These are phyloP conservation scores for Dendrolimus houi DNA, from an alignment of 2,888 invertebrate genomes.

Conservation along the genomic window DNA sequence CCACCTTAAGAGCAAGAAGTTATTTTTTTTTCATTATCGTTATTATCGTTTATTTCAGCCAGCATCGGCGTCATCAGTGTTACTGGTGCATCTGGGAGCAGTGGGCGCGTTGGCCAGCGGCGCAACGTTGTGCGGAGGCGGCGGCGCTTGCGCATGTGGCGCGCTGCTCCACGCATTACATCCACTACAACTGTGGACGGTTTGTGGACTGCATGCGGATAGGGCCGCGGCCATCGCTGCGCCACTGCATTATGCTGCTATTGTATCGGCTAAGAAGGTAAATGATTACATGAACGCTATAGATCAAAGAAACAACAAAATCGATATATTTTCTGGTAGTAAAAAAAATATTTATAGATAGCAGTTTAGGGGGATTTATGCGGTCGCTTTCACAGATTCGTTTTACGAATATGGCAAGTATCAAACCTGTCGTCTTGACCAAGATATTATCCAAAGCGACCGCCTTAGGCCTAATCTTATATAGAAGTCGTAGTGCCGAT, in stretches of 20 bases:
- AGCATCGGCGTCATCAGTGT: slow-evolving; percentile 81
- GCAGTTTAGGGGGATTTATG: too few relatives aligned
- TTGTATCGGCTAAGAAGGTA: slow-evolving; percentile 84
- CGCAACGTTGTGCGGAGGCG: slow-evolving; percentile 80
- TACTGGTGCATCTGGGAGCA: slow-evolving; percentile 83
- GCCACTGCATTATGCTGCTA: slow-evolving; percentile 86
- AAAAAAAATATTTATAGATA: too few relatives aligned
- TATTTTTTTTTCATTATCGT: too few relatives aligned
- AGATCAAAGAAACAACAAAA: not conserved
- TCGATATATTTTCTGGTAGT: not conserved
- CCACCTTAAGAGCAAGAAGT: too few relatives aligned
- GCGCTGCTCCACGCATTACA: slow-evolving; percentile 83
- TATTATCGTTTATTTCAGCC: slow-evolving; percentile 69
- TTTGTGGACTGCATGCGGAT: slow-evolving; percentile 87
- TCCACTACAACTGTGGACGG: slow-evolving; percentile 86
- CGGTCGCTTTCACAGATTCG: too few relatives aligned
- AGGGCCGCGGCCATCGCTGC: slow-evolving; percentile 88
- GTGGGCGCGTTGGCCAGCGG: slow-evolving; percentile 83
- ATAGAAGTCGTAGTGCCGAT: too few relatives aligned
- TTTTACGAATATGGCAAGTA: too few relatives aligned
- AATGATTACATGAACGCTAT: too few relatives aligned
- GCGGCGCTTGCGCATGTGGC: slow-evolving; percentile 81
- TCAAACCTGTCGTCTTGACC: too few relatives aligned
- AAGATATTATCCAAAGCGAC: too few relatives aligned
- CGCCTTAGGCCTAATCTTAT: too few relatives aligned